Evolutionary conservation across 2,113 vertebrate species (phyloP).

Genomic region (Anhinga anhinga): DNA sequence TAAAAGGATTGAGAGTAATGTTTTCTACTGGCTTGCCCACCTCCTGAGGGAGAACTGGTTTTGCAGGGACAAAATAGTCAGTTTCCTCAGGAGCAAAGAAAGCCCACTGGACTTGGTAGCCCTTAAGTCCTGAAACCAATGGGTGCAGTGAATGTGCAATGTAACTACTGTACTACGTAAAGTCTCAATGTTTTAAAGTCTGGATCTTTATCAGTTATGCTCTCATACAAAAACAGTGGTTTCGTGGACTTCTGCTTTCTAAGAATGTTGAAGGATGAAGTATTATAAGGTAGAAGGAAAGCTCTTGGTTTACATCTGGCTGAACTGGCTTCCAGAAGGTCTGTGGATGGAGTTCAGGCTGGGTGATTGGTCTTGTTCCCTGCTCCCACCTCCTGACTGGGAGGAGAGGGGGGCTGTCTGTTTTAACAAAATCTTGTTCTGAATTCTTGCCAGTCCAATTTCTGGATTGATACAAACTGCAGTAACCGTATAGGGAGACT

Average conservation of each 20-base stretch:
- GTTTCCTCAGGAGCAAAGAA: not conserved
- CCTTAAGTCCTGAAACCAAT: not conserved
- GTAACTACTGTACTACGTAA: not conserved
- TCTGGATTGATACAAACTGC: not conserved
- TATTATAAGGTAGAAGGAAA: not conserved
- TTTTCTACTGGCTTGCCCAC: not conserved
- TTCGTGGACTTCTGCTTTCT: not conserved
- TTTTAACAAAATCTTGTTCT: not conserved
- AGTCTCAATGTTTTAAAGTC: not conserved
- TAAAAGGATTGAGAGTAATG: not conserved
- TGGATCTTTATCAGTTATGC: not conserved
- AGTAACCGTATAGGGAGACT: not conserved
- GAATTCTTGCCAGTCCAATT: not conserved
- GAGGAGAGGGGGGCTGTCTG: not conserved
- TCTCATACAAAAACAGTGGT: not conserved
- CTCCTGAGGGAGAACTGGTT: not conserved
- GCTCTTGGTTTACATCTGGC: not conserved
- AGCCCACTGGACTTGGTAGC: not conserved
- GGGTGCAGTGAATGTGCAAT: not conserved
- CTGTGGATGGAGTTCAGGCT: not conserved
- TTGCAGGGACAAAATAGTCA: not conserved
- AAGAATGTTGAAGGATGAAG: not conserved
- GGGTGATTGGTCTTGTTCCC: not conserved
- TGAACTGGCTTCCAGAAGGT: not conserved
- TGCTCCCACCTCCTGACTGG: not conserved